phyloP scores from a whole-genome alignment of 2,888 invertebrate genomes.

The Drosophila affinis region DNA sequence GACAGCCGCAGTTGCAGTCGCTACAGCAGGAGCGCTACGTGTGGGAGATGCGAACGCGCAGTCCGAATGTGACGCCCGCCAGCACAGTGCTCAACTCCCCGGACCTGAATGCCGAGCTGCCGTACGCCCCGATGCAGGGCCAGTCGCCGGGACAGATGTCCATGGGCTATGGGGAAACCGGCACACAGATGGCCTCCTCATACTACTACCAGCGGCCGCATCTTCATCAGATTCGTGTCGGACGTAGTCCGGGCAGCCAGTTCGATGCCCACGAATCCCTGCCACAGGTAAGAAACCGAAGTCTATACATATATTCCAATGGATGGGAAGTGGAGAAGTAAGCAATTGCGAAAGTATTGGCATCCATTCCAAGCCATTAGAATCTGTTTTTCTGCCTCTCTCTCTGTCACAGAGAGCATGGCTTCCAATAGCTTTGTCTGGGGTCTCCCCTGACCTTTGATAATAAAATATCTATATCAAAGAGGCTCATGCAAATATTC shows the following conservation, averaged over 20 bases:
- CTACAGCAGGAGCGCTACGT: constrained; percentile 80
- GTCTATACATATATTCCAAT: too few relatives aligned
- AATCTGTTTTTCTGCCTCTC: too few relatives aligned
- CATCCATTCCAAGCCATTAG: too few relatives aligned
- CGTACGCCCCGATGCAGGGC: constrained; percentile 76
- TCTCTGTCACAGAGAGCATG: too few relatives aligned
- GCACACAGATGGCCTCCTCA: constrained; percentile 37
- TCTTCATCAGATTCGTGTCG: constrained; percentile 82
- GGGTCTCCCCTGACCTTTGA: too few relatives aligned
- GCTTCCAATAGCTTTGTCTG: too few relatives aligned
- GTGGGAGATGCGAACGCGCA: constrained; percentile 83
- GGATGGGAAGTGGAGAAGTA: too few relatives aligned
- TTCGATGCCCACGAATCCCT: constrained; percentile 56
- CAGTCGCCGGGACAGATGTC: constrained; percentile 36
- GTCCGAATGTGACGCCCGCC: constrained; percentile 83
- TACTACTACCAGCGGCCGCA: constrained; percentile 69
- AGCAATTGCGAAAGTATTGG: too few relatives aligned
- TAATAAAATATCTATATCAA: too few relatives aligned
- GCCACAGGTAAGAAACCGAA: constrained; percentile 64
- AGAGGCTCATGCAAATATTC: too few relatives aligned
- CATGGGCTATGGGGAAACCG: constrained; percentile 1
- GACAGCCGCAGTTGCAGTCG: constrained; percentile 29
- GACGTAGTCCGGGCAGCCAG: constrained; percentile 82
- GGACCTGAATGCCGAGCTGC: constrained; percentile 81
- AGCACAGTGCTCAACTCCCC: constrained; percentile 83